These are phyloP conservation scores for Plotosus lineatus DNA, from an alignment of 2,113 vertebrate species.

Conservation along the genomic window DNA sequence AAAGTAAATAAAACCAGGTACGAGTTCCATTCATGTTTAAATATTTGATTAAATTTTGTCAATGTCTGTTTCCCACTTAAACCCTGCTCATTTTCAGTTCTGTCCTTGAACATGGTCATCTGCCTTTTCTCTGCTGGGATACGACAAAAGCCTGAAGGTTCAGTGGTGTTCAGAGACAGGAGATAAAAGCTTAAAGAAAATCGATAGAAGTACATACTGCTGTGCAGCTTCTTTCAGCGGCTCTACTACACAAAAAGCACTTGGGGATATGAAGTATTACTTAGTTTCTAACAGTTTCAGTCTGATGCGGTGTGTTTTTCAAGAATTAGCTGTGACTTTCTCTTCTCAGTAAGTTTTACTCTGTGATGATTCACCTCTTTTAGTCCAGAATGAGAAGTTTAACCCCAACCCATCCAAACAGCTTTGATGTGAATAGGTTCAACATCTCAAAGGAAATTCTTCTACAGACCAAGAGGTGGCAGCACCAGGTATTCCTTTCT, in stretches of 20 bases:
- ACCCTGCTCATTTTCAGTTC: constrained; percentile 1
- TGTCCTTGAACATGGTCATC: not conserved
- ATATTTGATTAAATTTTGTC: constrained; percentile 8
- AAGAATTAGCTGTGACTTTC: not conserved
- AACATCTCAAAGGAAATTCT: not conserved
- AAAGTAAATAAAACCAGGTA: not conserved
- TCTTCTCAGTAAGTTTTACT: no score
- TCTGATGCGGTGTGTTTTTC: not conserved
- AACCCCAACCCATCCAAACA: not conserved
- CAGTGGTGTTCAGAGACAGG: not conserved
- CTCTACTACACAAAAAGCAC: not conserved
- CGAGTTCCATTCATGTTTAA: not conserved
- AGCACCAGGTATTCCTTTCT: not conserved
- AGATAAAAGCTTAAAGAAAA: not conserved
- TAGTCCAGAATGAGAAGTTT: not conserved
- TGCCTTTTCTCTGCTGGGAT: not conserved
- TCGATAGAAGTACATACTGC: not conserved
- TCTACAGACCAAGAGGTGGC: not conserved
- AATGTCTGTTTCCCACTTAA: constrained; percentile 1
- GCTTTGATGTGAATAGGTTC: not conserved
- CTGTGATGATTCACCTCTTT: not conserved
- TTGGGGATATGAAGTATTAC: not conserved
- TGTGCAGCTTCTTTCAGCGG: not conserved
- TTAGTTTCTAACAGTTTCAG: not conserved
- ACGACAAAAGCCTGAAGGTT: constrained; percentile 8